Evolutionary conservation across 2,113 vertebrate species (phyloP).

Genomic region (Sinocyclocheilus rhinocerous): DNA sequence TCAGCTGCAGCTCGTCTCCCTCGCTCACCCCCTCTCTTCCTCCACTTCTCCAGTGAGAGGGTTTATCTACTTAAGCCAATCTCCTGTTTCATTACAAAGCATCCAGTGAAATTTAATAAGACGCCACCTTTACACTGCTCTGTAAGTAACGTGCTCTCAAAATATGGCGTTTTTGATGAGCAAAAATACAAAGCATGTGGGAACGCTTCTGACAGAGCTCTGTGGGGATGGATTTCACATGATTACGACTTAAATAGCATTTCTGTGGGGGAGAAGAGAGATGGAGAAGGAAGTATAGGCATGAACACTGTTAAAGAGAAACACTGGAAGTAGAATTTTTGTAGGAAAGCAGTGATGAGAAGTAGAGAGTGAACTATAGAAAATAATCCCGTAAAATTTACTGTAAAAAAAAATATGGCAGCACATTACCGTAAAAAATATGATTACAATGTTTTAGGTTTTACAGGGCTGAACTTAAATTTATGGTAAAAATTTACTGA

Average conservation of each 20-base stretch:
- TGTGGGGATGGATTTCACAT: constrained; percentile 44
- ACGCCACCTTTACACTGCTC: constrained; percentile 69
- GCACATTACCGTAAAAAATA: background rate
- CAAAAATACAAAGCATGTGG: constrained; percentile 27
- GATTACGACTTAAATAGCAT: constrained; percentile 50
- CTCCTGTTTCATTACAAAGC: constrained; percentile 69
- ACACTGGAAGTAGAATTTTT: background rate
- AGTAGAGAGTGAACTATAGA: background rate
- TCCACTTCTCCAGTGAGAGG: constrained; percentile 56
- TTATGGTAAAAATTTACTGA: background rate
- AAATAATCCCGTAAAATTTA: background rate
- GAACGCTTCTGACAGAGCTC: constrained; percentile 19
- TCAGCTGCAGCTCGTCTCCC: constrained; percentile 58
- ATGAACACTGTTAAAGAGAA: constrained; percentile 6
- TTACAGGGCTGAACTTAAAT: background rate
- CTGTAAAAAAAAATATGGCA: background rate
- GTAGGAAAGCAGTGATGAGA: background rate
- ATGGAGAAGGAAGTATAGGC: background rate
- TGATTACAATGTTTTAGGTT: background rate
- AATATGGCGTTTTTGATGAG: constrained; percentile 54
- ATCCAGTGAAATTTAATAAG: constrained; percentile 70
- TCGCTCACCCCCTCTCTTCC: constrained; percentile 54
- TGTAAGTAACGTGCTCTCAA: constrained; percentile 74
- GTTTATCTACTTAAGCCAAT: constrained; percentile 72
- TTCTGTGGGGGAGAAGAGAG: constrained; percentile 38